These are phyloP conservation scores for Conistra vaccinii DNA, from an alignment of 2,888 invertebrate species.

Conservation along the genomic window DNA sequence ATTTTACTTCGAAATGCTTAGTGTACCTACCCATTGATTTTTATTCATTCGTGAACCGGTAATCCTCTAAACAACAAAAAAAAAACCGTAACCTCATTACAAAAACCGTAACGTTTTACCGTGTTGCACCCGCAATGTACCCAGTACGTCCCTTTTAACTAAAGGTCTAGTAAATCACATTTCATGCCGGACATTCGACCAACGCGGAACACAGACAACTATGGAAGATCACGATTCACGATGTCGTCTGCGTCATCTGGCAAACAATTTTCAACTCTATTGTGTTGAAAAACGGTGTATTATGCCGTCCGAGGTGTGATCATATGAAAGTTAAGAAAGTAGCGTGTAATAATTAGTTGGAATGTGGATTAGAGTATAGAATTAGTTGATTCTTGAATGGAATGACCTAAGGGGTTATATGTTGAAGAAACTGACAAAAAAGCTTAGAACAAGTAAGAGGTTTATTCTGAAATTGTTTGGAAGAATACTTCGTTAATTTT, in stretches of 20 bases:
- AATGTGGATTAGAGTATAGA: slow-evolving; percentile 29
- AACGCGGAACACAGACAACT: slow-evolving; percentile 56
- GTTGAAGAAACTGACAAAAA: slow-evolving; percentile 44
- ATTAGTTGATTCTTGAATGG: slow-evolving; percentile 19
- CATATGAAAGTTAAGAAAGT: slow-evolving; percentile 44
- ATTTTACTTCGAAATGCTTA: not conserved
- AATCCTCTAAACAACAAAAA: not conserved
- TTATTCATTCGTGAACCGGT: not conserved
- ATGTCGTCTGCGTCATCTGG: slow-evolving; percentile 55
- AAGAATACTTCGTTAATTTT: not conserved
- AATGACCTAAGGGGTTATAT: slow-evolving; percentile 36
- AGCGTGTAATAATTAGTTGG: slow-evolving; percentile 24
- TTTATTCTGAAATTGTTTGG: slow-evolving; percentile 35
- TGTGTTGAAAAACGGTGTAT: not conserved
- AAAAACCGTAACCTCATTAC: slow-evolving; percentile 6
- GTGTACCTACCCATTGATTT: not conserved
- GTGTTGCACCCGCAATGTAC: not conserved
- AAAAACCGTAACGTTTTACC: not conserved
- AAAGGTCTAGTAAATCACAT: slow-evolving; percentile 59
- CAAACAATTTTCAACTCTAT: slow-evolving; percentile 41
- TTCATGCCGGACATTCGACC: slow-evolving; percentile 60
- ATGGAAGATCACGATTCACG: slow-evolving; percentile 70
- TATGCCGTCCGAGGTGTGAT: not conserved
- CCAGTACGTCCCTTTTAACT: slow-evolving; percentile 17
- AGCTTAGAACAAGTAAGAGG: slow-evolving; percentile 36